Evolutionary conservation across 1,140 invertebrate genomes (phyloP).

Genomic region (Formica exsecta): DNA sequence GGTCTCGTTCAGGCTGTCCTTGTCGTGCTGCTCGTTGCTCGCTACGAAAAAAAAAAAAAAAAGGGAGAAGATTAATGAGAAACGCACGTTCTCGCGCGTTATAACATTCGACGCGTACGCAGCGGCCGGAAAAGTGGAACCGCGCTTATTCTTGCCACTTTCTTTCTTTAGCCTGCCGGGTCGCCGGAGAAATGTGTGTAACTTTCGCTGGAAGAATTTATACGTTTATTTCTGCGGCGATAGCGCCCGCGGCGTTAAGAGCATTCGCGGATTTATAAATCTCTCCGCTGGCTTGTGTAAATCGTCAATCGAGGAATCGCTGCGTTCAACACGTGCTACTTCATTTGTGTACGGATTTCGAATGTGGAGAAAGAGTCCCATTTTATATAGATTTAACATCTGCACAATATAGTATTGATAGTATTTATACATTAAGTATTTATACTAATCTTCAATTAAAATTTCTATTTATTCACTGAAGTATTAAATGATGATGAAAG

Average conservation of each 20-base stretch:
- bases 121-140: slow-evolving; percentile 54
- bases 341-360: not conserved
- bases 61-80: not conserved
- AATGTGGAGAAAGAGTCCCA: not conserved
- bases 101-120: slow-evolving; percentile 17
- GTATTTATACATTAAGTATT: not conserved
- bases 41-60: slow-evolving; percentile 76
- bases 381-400: not conserved
- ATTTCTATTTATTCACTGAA: no score
- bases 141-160: slow-evolving; percentile 52
- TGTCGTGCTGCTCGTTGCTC: slow-evolving; percentile 86
- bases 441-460: not conserved
- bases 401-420: not conserved
- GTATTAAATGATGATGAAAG: no score
- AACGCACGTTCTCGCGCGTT: not conserved
- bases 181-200: slow-evolving; percentile 54
- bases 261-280: slow-evolving; percentile 15
- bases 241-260: slow-evolving; percentile 14
- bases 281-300: not conserved
- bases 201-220: slow-evolving; percentile 73
- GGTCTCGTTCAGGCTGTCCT: slow-evolving; percentile 87
- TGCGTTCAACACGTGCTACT: not conserved
- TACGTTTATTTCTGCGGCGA: slow-evolving; percentile 38
- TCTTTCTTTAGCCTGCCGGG: slow-evolving; percentile 59
- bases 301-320: not conserved